Evolutionary conservation across 2,888 invertebrate genomes (phyloP).

Genomic region (Noctua pronuba): DNA sequence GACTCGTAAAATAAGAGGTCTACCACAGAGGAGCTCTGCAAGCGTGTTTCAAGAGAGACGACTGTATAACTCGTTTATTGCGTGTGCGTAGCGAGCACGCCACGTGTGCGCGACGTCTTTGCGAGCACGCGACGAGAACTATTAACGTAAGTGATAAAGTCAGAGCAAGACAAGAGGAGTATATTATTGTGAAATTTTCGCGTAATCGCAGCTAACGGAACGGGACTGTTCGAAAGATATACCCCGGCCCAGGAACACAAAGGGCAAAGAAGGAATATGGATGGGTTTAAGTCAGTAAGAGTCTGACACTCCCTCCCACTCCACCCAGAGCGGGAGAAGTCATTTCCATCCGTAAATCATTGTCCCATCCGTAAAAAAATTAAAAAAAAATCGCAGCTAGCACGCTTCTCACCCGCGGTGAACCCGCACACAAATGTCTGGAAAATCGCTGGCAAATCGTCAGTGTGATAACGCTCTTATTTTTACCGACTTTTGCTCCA

Average conservation of each 20-base stretch:
- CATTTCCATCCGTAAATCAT: too few species aligned
- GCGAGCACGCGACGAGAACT: not conserved
- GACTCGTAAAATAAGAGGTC: not conserved
- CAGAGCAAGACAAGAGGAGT: not conserved
- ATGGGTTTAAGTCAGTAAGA: too few species aligned
- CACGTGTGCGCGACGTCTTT: not conserved
- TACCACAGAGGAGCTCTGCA: not conserved
- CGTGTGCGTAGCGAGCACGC: not conserved
- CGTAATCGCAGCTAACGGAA: not conserved
- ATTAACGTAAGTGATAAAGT: not conserved
- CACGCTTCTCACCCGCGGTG: not conserved
- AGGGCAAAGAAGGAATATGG: too few species aligned
- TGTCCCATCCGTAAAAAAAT: too few species aligned
- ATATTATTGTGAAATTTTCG: not conserved
- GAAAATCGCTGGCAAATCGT: not conserved
- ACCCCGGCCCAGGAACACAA: too few species aligned
- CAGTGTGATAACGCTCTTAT: not conserved
- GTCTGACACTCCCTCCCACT: too few species aligned
- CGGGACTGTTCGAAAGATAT: too few species aligned
- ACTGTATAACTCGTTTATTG: not conserved
- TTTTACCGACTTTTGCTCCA: slow-evolving; percentile 17
- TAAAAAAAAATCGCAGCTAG: too few species aligned
- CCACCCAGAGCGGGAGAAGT: too few species aligned
- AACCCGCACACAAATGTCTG: not conserved
- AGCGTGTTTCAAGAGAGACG: not conserved